Evolutionary conservation across 1,140 invertebrate genomes (phyloP), one percentile per base, ranked within the genome.

Genomic region (Monomorium pharaonis): DNA sequence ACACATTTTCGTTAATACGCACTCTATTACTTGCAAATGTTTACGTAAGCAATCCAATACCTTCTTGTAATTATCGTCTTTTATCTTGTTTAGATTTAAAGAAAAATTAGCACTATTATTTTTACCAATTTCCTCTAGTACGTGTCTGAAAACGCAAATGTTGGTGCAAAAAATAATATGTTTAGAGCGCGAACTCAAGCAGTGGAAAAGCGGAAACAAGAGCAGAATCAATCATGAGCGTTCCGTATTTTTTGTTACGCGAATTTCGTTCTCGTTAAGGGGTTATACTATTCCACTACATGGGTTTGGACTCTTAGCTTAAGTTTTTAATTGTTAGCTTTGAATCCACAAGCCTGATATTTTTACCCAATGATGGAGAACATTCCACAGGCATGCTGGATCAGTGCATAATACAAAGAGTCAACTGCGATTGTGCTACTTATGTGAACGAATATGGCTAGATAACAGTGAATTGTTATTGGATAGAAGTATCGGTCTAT

Each of bases 381-480:
- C 62, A 80, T 80, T 18, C 76, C 62, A 16, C 76, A 80, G 7
- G 47, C 62, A 37, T 80, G 47, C n/a, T 80, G 76, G 5, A 80
- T 42, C 14, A 80, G n/a, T 54, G 47, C 51, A 37, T 21, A 80
- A 37, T 80, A 80, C 14, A 80, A 54, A 10, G n/a, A 37, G 7
- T 80, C 76, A 14, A 67, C 62, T 1, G 76, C 62, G 47, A 51
- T 7, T 42, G 76, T 51, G 42, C 76, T 44, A 27, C 51, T 54
- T 5, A 69, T 16, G 10, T 80, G 76, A 80, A 62, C 60, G 44
- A 69, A 80, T 3, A 80, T 47, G 1, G 44, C 42, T 67, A 80
- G 24, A n/a, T 80, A 80, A 54, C 76, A 80, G 24, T 80, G 76
- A 51, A 51, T 51, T 16, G 37, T 54, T 80, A 80, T 80, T 21